Conservation (phyloP, 2,113 vertebrate genomes). For the Danionella cerebrum region DNA sequence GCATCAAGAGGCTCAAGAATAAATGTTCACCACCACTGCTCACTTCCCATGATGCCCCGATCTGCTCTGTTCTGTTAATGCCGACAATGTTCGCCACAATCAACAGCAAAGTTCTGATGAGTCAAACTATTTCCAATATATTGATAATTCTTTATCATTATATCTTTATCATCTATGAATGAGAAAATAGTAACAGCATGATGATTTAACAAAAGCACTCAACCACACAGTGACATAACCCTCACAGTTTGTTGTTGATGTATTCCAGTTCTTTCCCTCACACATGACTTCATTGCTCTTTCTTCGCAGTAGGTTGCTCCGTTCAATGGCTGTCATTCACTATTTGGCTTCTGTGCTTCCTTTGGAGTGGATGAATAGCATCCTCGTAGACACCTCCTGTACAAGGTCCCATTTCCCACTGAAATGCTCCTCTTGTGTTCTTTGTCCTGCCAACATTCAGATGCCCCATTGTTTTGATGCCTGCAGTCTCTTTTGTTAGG, state of each 20-base stretch:
- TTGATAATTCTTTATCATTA: background rate
- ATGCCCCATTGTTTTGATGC: background rate
- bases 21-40: background rate
- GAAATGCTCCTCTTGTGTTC: background rate
- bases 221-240: background rate
- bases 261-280: constrained; percentile 5
- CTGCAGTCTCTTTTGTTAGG: background rate
- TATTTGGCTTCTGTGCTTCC: background rate
- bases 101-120: background rate
- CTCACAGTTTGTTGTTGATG: constrained; percentile 22
- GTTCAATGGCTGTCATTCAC: constrained; percentile 2
- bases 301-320: background rate
- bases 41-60: constrained; percentile 5
- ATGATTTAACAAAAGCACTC: background rate
- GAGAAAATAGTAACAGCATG: background rate
- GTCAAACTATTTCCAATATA: background rate
- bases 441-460: background rate
- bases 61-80: constrained; percentile 4
- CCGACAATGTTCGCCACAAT: background rate
- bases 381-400: constrained; percentile 1
- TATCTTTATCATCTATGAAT: background rate
- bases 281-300: constrained; percentile 2
- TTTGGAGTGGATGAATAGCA: background rate
- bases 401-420: background rate
- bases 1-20: constrained; percentile 6